These are phyloP conservation scores for Synergus gifuensis DNA, from an alignment of 2,888 invertebrate genomes.

Conservation along the genomic window DNA sequence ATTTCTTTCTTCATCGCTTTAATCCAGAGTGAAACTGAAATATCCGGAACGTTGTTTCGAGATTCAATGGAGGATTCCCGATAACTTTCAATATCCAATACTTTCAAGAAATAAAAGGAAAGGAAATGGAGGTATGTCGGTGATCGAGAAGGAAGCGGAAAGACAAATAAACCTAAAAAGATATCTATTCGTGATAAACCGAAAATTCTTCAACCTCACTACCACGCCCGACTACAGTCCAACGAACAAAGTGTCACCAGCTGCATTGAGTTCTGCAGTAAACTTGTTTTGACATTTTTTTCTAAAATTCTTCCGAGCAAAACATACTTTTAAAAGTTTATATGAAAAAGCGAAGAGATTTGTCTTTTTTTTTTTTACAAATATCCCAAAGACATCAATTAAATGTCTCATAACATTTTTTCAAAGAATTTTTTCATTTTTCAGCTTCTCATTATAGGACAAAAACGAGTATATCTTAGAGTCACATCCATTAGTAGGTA, in stretches of 20 bases:
- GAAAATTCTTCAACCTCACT: background rate
- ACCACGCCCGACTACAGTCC: slow-evolving; percentile 11
- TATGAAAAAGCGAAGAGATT: background rate
- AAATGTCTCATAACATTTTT: no score
- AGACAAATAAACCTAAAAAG: slow-evolving; percentile 33
- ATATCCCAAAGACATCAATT: no score
- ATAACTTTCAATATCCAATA: slow-evolving; percentile 37
- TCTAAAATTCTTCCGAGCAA: background rate
- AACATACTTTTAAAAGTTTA: background rate
- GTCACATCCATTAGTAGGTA: background rate
- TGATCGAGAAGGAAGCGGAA: slow-evolving; percentile 26
- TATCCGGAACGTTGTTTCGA: slow-evolving; percentile 10
- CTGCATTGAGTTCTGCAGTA: slow-evolving; percentile 7
- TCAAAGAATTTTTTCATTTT: no score
- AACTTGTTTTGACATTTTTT: slow-evolving; percentile 10
- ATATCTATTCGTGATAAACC: background rate
- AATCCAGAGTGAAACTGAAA: slow-evolving; percentile 19
- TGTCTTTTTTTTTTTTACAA: background rate
- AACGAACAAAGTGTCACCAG: slow-evolving; percentile 5
- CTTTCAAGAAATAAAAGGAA: background rate
- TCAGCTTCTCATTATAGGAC: no score
- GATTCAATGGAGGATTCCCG: slow-evolving; percentile 15
- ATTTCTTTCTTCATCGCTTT: slow-evolving; percentile 18
- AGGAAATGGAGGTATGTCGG: background rate
- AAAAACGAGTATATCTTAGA: background rate